Evolutionary conservation across 2,888 invertebrate species (phyloP).

Genomic region (Lasioglossum marginatum): DNA sequence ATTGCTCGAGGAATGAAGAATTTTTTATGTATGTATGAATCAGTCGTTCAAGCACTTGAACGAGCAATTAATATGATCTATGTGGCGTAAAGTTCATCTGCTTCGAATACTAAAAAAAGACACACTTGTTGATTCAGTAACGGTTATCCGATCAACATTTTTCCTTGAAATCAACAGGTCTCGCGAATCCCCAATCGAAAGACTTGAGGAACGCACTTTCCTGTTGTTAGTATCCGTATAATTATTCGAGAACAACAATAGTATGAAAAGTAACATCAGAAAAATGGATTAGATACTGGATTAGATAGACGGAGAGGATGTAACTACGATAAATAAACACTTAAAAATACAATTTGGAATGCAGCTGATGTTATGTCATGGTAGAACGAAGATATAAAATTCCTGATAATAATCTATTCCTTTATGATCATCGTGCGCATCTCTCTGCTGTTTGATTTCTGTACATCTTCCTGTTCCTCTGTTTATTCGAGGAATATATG

Average conservation of each 20-base stretch:
- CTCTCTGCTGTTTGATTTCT: background rate
- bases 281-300: background rate
- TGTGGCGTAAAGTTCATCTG: constrained; percentile 2
- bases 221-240: background rate
- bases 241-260: background rate
- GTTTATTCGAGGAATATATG: background rate
- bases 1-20: background rate
- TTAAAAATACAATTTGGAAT: background rate
- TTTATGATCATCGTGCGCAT: background rate
- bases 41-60: constrained; percentile 36
- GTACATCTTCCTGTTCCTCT: background rate
- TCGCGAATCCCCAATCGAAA: background rate
- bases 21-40: constrained; percentile 54
- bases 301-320: too few relatives aligned
- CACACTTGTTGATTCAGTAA: constrained; percentile 11
- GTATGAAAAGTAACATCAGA: background rate
- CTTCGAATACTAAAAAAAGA: background rate
- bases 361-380: background rate
- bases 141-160: background rate
- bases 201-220: background rate
- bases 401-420: background rate
- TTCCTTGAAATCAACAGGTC: background rate
- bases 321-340: background rate
- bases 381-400: background rate
- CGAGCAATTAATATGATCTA: constrained; percentile 22